Conservation (phyloP, 2,888 invertebrate genomes). For the Polymixis lichenea region DNA sequence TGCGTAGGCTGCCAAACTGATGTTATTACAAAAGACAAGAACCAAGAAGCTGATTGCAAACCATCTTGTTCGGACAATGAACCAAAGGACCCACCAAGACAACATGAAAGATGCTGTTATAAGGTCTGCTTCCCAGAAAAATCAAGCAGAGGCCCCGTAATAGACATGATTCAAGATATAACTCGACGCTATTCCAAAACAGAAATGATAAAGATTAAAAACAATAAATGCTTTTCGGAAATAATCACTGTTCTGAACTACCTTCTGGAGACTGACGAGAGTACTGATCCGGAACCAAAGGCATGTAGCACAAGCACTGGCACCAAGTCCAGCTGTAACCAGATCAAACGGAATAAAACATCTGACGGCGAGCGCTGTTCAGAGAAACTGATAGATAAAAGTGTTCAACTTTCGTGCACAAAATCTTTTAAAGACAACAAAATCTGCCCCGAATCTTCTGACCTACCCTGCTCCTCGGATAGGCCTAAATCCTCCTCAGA, state of each 20-base stretch:
- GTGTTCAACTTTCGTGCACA: conserved; percentile 71
- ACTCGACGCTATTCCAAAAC: conserved; percentile 86
- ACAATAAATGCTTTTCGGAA: conserved; percentile 86
- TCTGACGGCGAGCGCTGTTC: conserved; percentile 49
- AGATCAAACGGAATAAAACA: conserved; percentile 17
- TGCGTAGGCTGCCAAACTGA: conserved; percentile 48
- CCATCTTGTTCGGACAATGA: background rate
- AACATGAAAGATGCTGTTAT: conserved; percentile 10
- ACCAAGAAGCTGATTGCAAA: background rate
- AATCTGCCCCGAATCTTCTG: conserved; percentile 76
- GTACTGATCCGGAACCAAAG: conserved; percentile 69
- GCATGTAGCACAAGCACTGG: conserved; percentile 31
- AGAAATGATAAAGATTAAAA: conserved; percentile 77
- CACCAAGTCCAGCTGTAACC: conserved; percentile 38
- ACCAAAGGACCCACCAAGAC: background rate
- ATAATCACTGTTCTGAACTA: conserved; percentile 84
- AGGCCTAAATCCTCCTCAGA: conserved; percentile 82
- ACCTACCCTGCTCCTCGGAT: conserved; percentile 78
- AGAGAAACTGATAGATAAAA: conserved; percentile 75
- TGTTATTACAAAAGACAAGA: background rate
- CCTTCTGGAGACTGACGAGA: conserved; percentile 85
- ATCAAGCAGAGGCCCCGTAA: conserved; percentile 74
- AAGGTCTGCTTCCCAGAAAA: conserved; percentile 9
- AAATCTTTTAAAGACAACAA: conserved; percentile 71
- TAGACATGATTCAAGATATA: conserved; percentile 83